Evolutionary conservation across 2,797 vertebrate genomes (phyloP), one percentile per base, ranked within the genome.

Genomic region (Botia almorhae): DNA sequence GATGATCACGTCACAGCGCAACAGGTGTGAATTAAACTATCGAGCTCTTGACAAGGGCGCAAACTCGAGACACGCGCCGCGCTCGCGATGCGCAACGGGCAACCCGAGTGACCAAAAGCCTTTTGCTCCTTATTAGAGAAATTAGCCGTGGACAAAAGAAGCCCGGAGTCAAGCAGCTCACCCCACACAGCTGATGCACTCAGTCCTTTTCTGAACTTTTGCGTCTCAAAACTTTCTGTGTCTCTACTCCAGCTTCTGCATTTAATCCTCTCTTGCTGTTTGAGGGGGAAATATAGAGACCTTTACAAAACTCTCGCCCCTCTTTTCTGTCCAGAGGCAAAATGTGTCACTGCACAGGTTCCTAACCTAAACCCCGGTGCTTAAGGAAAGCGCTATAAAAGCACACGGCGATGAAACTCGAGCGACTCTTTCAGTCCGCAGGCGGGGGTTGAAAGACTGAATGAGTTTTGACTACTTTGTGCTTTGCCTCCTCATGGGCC

Each of bases 11-110:
- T 65, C 60, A 69, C 29, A n/a, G 67, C 48, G 80, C 84, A 83
- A 88, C 87, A 88, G 87, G 87, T 88, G 85, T 82, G 58, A 82
- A 80, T 53, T 29, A 71, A 43, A 73, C 55, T 29, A 68, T 51
- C 33, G 48, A 53, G 55, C 43, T 56, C 39, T 74, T 36, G 64
- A 26, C 81, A 10, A 73, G 48, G 33, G 60, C 50, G 65, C 73
- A 76, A 55, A 76, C 60, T 67, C 67, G 21, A 72, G n/a, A 36
- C 26, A 50, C 46, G 48, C 73, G 67, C 11, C n/a, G 33, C 48
- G 71, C 72, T 39, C 13, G 64, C 72, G 8, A 43, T n/a, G 51
- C 53, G 72, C 29, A 70, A 70, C 48, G 51, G 69, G 67, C 33
- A 29, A 61, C 53, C 8, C 55, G 53, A 70, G 64, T 46, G 58